Evolutionary conservation across 2,888 invertebrate species (phyloP).

Genomic region (Sepioteuthis lessoniana): DNA sequence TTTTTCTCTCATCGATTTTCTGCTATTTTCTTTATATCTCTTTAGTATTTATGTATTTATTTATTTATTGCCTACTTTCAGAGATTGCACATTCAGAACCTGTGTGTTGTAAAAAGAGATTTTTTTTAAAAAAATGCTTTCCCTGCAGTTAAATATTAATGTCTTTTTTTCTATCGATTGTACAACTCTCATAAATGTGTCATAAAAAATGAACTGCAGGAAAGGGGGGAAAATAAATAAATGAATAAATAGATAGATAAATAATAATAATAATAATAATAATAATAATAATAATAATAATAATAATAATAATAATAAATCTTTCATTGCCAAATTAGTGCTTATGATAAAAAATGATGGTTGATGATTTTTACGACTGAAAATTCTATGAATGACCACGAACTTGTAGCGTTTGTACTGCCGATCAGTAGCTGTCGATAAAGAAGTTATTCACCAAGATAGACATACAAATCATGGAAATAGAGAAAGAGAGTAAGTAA

Average conservation of each 20-base stretch:
- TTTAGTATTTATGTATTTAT: neutral
- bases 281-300: neutral
- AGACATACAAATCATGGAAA: no score
- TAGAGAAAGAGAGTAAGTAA: no score
- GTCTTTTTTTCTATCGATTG: neutral
- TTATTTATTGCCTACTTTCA: slow-evolving; percentile 10
- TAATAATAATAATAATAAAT: neutral
- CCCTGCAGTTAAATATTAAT: neutral
- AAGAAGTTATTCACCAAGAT: neutral
- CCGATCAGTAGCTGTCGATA: neutral
- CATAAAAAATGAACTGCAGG: neutral
- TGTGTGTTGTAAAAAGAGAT: neutral
- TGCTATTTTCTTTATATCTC: neutral
- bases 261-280: neutral
- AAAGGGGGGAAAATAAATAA: no score
- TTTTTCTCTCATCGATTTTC: slow-evolving; percentile 6
- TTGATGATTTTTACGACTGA: neutral
- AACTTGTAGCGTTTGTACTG: neutral
- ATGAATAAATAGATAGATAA: neutral
- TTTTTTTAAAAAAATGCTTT: neutral
- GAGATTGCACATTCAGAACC: neutral
- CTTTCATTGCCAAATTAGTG: neutral
- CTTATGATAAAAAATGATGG: neutral
- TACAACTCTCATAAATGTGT: neutral
- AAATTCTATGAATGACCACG: neutral